Evolutionary conservation across 2,113 vertebrate genomes (phyloP).

Genomic region (Corythaixoides concolor): DNA sequence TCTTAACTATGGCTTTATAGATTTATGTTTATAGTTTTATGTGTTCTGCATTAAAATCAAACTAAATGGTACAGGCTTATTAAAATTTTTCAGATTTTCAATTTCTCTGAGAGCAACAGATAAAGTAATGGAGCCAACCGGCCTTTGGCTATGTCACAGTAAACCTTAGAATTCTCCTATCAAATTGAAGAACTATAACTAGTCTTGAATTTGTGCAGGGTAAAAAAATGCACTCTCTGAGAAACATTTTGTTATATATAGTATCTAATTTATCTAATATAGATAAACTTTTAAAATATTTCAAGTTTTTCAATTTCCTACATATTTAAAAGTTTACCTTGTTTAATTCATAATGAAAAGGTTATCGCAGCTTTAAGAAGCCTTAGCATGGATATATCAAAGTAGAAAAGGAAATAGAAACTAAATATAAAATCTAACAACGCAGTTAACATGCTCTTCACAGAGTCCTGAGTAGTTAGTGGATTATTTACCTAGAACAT

Average conservation of each 20-base stretch:
- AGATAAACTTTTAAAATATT: neutral
- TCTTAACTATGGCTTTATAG: neutral
- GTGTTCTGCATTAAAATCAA: neutral
- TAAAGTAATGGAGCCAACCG: neutral
- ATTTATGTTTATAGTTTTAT: neutral
- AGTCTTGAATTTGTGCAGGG: neutral
- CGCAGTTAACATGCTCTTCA: neutral
- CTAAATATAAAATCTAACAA: neutral
- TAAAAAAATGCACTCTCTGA: neutral
- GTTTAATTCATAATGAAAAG: neutral
- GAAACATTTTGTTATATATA: neutral
- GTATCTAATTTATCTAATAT: neutral
- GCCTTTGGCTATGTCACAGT: neutral
- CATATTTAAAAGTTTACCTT: neutral
- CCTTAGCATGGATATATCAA: neutral
- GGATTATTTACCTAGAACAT: neutral
- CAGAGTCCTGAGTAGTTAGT: neutral
- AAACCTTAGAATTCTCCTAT: neutral
- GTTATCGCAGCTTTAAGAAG: neutral
- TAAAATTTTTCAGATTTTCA: neutral
- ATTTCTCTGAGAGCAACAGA: neutral
- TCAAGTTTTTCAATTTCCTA: neutral
- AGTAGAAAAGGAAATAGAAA: neutral
- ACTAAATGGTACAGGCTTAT: neutral
- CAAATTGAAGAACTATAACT: neutral